phyloP scores from a whole-genome alignment of 2,888 invertebrate genomes.

The Ectemnius continuus region DNA sequence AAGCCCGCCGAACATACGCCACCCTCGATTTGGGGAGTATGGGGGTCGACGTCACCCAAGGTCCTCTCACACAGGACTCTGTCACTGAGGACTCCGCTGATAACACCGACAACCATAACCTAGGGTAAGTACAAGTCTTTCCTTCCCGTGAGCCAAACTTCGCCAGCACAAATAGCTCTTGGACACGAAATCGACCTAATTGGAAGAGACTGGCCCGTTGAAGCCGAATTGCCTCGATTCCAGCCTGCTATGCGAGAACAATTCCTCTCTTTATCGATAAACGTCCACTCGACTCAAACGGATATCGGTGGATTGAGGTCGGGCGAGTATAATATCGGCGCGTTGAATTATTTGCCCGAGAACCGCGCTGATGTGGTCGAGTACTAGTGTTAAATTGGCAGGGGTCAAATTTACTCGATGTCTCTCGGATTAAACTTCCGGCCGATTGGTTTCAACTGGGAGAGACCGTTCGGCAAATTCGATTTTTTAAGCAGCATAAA shows the following conservation, averaged over 20 bases:
- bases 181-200: conserved; percentile 1
- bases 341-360: neutral
- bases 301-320: conserved; percentile 1
- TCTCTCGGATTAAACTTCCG: neutral
- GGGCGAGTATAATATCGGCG: neutral
- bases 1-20: conserved; percentile 82
- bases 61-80: conserved; percentile 80
- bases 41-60: conserved; percentile 84
- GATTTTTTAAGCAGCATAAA: too few species aligned
- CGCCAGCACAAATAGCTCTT: neutral
- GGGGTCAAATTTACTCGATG: neutral
- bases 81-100: conserved; percentile 76
- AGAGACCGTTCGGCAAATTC: too few species aligned
- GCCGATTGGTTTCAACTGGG: too few species aligned
- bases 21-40: conserved; percentile 84
- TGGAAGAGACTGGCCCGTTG: neutral
- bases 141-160: conserved; percentile 4
- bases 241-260: neutral
- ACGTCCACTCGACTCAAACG: neutral
- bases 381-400: neutral
- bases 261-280: conserved; percentile 2
- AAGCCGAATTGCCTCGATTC: too few species aligned
- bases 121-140: conserved; percentile 78
- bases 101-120: conserved; percentile 78
- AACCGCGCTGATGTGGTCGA: neutral